Evolutionary conservation across 2,797 vertebrate species (phyloP).

Genomic region (Eptatretus atami): DNA sequence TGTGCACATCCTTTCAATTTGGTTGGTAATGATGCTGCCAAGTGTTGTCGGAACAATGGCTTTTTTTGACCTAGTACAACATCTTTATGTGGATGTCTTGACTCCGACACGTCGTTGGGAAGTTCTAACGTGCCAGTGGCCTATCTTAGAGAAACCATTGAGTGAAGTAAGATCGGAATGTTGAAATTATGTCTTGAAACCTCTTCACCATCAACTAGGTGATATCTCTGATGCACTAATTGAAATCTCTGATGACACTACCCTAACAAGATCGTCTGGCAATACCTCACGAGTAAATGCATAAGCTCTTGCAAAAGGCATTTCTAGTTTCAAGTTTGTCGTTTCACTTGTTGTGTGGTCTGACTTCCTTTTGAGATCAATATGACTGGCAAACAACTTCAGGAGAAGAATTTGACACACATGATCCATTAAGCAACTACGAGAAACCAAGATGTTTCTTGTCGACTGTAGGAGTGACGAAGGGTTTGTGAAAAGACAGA

Average conservation of each 20-base stretch:
- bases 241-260: too few species aligned
- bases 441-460: constrained; percentile 6
- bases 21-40: too few species aligned
- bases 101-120: too few species aligned
- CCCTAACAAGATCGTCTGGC: not conserved
- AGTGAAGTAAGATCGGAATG: too few species aligned
- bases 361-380: not conserved
- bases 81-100: not conserved
- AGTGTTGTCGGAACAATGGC: too few species aligned
- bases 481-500: not conserved
- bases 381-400: too few species aligned
- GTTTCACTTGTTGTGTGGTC: not conserved
- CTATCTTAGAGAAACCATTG: too few species aligned
- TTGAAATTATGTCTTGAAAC: too few species aligned
- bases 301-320: not conserved
- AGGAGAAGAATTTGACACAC: too few species aligned
- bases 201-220: too few species aligned
- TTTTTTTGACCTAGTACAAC: not conserved
- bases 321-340: constrained; percentile 2
- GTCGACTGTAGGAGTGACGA: constrained; percentile 5
- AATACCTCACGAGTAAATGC: not conserved
- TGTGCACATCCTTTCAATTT: not conserved
- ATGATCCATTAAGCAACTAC: not conserved
- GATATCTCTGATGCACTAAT: too few species aligned
- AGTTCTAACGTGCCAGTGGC: too few species aligned